Evolutionary conservation across 2,888 invertebrate species (phyloP), one percentile per base, ranked within the genome.

Genomic region (Pristionchus arcanus): DNA sequence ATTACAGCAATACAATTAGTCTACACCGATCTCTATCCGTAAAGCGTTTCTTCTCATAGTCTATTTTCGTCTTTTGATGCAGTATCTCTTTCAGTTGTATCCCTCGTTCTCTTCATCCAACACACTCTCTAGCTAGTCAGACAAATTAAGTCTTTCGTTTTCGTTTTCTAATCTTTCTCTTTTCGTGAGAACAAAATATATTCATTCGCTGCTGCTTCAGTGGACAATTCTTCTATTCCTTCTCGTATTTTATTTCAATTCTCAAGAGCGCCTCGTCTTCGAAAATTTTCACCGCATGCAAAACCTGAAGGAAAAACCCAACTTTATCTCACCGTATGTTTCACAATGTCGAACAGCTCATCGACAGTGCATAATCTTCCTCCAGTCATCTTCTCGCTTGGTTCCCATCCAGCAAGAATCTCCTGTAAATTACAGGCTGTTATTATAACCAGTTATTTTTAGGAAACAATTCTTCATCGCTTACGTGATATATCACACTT

Each of bases 81-180:
- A 34, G 31, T 68, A 68, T 68, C 31, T 55, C 11, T 84, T 31
- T n/a, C 49, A 37, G 25, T 15, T 49, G 49, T 1, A 31, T 84
- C 28, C 59, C 49, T 42, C 31, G 16, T 59, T 9, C 84, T 31
- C 84, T 83, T 53, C 83, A 53, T 19, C 25, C 83, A 31, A 15
- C n/a, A 19, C 49, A 42, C n/a, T 31, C 42, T 16, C 59, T 42
- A 49, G 28, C 9, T 13, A 37, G 84, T 84, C 59, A 42, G 84
- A 84, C n/a, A 49, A 84, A 55, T 59, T 37, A 53, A 25, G 37
- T 55, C 34, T 15, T 84, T 84, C 49, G n/a, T 71, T 66, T 71
- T 31, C 15, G 31, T 31, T 81, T 49, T 42, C 81, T 81, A 49
- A 42, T 49, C 49, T 81, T 49, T n/a, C 37, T 25, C 37, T 5